Evolutionary conservation across 2,113 vertebrate genomes (phyloP).

Genomic region (Arizona elegans): DNA sequence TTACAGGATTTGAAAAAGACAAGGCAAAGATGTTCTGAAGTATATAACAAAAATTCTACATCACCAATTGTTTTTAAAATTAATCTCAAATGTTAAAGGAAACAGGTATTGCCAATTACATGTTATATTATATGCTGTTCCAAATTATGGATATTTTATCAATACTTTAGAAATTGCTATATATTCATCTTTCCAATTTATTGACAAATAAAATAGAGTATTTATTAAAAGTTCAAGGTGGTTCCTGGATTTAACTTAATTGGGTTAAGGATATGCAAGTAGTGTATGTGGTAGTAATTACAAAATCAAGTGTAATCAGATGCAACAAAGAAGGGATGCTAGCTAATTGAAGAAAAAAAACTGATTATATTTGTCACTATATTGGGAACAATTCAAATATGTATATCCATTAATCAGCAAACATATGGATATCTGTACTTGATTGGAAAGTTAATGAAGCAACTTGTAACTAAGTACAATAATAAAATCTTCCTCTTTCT

Average conservation of each 20-base stretch:
- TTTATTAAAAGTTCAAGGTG: background rate
- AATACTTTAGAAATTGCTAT: slow-evolving; percentile 20
- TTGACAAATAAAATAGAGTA: background rate
- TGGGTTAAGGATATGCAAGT: background rate
- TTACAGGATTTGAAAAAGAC: background rate
- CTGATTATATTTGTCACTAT: background rate
- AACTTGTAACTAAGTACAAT: background rate
- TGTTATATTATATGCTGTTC: background rate
- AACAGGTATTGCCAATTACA: background rate
- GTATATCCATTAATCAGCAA: background rate
- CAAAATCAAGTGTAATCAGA: background rate
- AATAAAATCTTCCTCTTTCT: background rate
- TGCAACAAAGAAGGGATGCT: background rate
- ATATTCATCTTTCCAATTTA: slow-evolving; percentile 11
- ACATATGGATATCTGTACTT: background rate
- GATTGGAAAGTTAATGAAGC: background rate
- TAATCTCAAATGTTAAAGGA: slow-evolving; percentile 59
- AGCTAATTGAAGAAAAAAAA: background rate
- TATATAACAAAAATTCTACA: slow-evolving; percentile 16
- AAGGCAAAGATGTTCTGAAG: slow-evolving; percentile 2
- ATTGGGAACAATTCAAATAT: background rate
- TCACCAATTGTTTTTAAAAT: slow-evolving; percentile 43
- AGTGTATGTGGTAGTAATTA: background rate
- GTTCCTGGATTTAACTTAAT: background rate
- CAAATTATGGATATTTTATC: background rate